Conservation (phyloP, 2,888 invertebrate genomes). For the Heliconius cydno region DNA sequence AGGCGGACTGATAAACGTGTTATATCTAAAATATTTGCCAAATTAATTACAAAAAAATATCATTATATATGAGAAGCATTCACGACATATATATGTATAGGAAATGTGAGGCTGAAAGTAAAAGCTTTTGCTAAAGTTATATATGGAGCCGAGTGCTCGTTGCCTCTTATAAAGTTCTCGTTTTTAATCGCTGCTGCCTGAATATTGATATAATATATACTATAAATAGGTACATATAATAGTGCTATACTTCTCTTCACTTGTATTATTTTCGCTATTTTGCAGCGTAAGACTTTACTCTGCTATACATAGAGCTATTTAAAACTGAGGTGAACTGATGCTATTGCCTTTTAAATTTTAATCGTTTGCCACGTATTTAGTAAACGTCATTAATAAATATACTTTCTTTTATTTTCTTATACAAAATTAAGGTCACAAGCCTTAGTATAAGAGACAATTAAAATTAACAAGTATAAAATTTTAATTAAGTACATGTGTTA, state of each 20-base stretch:
- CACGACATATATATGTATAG: not conserved
- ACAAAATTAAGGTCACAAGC: too few relatives aligned
- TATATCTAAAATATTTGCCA: not conserved
- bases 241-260: not conserved
- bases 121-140: constrained; percentile 44
- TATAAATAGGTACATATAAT: constrained; percentile 9
- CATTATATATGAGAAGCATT: not conserved
- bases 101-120: constrained; percentile 11
- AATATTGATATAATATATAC: constrained; percentile 30
- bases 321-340: constrained; percentile 25
- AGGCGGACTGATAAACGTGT: constrained; percentile 37
- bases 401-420: too few relatives aligned
- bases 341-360: constrained; percentile 28
- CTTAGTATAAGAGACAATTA: too few relatives aligned
- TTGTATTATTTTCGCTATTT: constrained; percentile 30
- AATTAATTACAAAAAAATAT: too few relatives aligned
- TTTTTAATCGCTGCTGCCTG: constrained; percentile 48
- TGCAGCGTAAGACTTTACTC: constrained; percentile 27
- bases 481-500: too few relatives aligned
- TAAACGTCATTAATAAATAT: not conserved
- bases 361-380: not conserved
- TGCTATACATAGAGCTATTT: constrained; percentile 24
- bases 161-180: constrained; percentile 37
- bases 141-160: constrained; percentile 46
- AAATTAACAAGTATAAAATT: too few relatives aligned